phyloP scores from a whole-genome alignment of 2,797 vertebrate genomes.

The Sebastes baramenuke region DNA sequence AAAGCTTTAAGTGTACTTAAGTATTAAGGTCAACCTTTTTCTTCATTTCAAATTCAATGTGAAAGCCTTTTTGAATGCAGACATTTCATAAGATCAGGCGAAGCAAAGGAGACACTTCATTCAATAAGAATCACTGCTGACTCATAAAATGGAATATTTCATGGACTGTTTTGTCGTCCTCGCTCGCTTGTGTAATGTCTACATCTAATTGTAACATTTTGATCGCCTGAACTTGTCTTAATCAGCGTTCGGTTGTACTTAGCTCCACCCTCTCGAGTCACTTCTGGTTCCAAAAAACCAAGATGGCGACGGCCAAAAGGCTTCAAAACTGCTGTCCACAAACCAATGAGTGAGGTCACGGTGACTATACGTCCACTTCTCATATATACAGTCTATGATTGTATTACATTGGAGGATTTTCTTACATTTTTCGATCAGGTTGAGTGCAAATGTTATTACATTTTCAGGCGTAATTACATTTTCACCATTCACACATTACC shows the following conservation, averaged over 20 bases:
- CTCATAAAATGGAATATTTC: background rate
- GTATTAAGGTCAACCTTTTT: too few relatives aligned
- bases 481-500: background rate
- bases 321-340: background rate
- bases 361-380: background rate
- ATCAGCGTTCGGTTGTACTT: too few relatives aligned
- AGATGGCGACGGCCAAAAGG: background rate
- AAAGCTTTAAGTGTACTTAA: too few relatives aligned
- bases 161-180: background rate
- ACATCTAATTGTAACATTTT: too few relatives aligned
- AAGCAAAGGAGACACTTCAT: background rate
- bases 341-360: background rate
- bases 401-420: background rate
- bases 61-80: background rate
- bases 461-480: background rate
- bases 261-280: background rate
- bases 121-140: background rate
- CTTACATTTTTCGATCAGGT: background rate
- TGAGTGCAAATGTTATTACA: background rate
- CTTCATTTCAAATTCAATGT: background rate
- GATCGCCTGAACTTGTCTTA: accelerated
- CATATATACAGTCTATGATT: background rate
- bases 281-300: background rate
- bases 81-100: background rate
- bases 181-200: background rate